phyloP scores from a whole-genome alignment of 2,888 invertebrate species.

The Agapostemon virescens region DNA sequence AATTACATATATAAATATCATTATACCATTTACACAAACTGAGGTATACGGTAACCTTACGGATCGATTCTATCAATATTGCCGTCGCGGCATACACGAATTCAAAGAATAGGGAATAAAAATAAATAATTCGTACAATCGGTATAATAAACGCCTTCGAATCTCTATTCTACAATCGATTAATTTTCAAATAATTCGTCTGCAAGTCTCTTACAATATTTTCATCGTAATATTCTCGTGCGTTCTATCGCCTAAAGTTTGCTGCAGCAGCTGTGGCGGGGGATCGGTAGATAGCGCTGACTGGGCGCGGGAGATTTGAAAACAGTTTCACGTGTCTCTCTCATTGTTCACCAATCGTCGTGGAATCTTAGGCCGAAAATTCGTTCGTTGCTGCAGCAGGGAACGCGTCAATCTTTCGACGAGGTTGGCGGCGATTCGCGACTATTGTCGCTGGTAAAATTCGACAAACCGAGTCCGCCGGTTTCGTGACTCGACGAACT shows the following conservation, averaged over 20 bases:
- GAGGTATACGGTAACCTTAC: slow-evolving; percentile 71
- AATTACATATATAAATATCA: slow-evolving; percentile 55
- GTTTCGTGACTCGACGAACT: slow-evolving; percentile 75
- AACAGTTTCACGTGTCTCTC: not conserved
- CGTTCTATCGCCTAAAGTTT: not conserved
- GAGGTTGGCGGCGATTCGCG: slow-evolving; percentile 83
- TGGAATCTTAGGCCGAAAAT: slow-evolving; percentile 52
- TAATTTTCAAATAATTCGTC: slow-evolving; percentile 47
- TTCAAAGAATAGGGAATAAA: slow-evolving; percentile 21
- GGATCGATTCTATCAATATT: slow-evolving; percentile 19
- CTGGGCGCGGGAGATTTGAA: slow-evolving; percentile 9
- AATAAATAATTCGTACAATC: slow-evolving; percentile 58
- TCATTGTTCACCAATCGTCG: slow-evolving; percentile 54
- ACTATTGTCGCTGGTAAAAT: slow-evolving; percentile 86
- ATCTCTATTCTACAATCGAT: slow-evolving; percentile 42
- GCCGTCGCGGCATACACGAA: slow-evolving; percentile 24
- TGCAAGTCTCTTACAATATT: slow-evolving; percentile 21
- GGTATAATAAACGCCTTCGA: slow-evolving; percentile 40
- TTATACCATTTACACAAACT: slow-evolving; percentile 56
- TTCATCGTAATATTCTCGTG: slow-evolving; percentile 15
- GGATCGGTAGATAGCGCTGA: slow-evolving; percentile 1
- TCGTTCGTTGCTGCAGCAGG: slow-evolving; percentile 59
- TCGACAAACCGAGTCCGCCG: slow-evolving; percentile 68
- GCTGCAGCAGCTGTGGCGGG: slow-evolving; percentile 49
- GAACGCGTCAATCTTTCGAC: slow-evolving; percentile 75